Evolutionary conservation across 2,797 vertebrate species (phyloP).

Genomic region (Phoxinus dragarum): DNA sequence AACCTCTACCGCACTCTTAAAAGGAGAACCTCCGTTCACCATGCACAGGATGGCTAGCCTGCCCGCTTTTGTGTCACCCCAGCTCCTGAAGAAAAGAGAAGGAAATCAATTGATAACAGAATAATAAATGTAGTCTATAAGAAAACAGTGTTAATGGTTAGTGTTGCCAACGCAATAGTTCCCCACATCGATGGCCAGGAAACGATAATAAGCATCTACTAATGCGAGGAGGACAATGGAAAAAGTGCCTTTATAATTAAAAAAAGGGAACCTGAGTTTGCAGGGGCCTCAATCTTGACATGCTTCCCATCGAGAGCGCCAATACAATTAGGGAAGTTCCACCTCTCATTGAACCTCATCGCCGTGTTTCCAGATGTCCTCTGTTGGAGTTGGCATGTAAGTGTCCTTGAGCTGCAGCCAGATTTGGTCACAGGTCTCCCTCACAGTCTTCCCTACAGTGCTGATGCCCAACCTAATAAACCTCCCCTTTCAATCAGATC

Average conservation of each 20-base stretch:
- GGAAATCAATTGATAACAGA: no score
- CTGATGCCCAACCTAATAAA: background rate
- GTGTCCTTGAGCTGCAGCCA: background rate
- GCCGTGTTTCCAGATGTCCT: background rate
- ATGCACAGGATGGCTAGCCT: no score
- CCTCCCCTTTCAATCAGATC: no score
- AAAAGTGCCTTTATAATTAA: background rate
- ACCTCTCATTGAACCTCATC: background rate
- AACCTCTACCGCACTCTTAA: no score
- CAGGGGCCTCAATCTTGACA: background rate
- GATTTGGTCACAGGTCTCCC: background rate
- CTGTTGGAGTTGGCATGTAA: background rate
- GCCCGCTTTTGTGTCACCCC: no score
- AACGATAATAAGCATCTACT: background rate
- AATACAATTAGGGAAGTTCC: background rate
- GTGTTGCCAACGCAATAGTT: background rate
- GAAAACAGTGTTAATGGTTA: no score
- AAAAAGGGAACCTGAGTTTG: background rate
- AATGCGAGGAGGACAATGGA: background rate
- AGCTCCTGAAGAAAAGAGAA: no score
- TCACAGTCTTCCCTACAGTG: background rate
- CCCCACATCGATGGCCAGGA: conserved; percentile 1
- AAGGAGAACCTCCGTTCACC: no score
- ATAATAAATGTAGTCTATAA: no score
- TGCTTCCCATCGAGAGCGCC: background rate